Evolutionary conservation across 2,113 vertebrate genomes (phyloP).

Genomic region (rat (Rattus norvegicus)): GRCr8 NC_086028.1:71101001-71101500

Average conservation of each 20-base stretch:
- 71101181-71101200: constrained; percentile 49
- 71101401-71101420: too few species aligned
- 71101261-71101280: constrained; percentile 37
- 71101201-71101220: constrained; percentile 75
- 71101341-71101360: too few species aligned
- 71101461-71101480: neutral
- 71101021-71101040: constrained; percentile 19
- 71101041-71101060: constrained; percentile 32
- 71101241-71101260: constrained; percentile 68
- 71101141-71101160: neutral
- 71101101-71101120: neutral
- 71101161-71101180: constrained; percentile 47
- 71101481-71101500: neutral
- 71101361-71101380: too few species aligned
- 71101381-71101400: too few species aligned
- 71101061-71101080: constrained; percentile 38
- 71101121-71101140: constrained; percentile 51
- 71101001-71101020: constrained; percentile 49
- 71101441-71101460: neutral
- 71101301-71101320: constrained; percentile 41
- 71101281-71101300: neutral
- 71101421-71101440: constrained; percentile 18
- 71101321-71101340: too few species aligned
- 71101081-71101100: neutral
- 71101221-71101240: constrained; percentile 75